These are phyloP conservation scores for Prochilodus magdalenae DNA, from an alignment of 2,113 vertebrate genomes.

Conservation along the genomic window DNA sequence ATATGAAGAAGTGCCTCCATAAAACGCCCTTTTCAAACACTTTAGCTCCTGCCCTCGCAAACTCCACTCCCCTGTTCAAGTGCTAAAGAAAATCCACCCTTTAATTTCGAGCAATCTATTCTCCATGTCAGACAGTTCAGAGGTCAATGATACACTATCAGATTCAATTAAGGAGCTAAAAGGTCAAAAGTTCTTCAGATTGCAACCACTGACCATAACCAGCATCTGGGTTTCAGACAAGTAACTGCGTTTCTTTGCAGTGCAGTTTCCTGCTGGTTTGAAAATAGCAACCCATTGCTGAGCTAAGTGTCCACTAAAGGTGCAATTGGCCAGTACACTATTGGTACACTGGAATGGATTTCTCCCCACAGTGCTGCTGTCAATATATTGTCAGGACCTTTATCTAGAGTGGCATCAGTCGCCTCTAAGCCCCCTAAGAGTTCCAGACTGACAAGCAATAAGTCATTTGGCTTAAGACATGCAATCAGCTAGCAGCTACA, in stretches of 20 bases:
- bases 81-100: background rate
- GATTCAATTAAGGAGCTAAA: background rate
- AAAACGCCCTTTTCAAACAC: too few species aligned
- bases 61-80: too few species aligned
- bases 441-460: background rate
- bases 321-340: background rate
- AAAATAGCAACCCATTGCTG: background rate
- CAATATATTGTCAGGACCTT: background rate
- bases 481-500: background rate
- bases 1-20: too few species aligned
- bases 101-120: slow-evolving; percentile 7
- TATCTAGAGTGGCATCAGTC: background rate
- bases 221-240: background rate
- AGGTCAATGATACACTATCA: slow-evolving; percentile 8
- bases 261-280: background rate
- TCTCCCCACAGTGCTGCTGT: background rate
- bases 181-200: slow-evolving; percentile 6
- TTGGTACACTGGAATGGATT: background rate
- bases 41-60: too few species aligned
- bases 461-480: slow-evolving; percentile 1
- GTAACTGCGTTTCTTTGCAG: background rate
- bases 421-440: background rate
- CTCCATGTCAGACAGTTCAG: background rate
- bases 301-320: background rate
- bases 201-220: background rate